phyloP scores from a whole-genome alignment of 2,888 invertebrate species.

The Synergus japonicus region DNA sequence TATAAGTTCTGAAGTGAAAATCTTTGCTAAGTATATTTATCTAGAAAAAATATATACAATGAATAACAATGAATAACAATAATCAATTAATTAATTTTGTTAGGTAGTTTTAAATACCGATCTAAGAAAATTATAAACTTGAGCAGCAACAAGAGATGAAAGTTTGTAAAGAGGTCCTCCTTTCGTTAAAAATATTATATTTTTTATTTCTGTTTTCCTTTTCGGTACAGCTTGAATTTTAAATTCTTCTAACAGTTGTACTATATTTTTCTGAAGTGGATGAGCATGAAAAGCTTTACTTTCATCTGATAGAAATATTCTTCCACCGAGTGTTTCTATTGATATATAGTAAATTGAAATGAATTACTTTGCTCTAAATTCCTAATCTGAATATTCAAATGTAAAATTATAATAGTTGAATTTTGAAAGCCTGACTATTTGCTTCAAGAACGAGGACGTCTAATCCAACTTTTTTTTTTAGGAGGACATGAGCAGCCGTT shows the following conservation, averaged over 20 bases:
- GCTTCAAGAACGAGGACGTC: constrained; percentile 63
- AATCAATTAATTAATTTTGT: neutral
- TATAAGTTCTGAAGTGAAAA: constrained; percentile 46
- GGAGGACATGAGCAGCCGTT: constrained; percentile 63
- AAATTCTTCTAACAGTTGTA: constrained; percentile 52
- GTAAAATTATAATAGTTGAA: neutral
- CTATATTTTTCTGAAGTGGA: constrained; percentile 57
- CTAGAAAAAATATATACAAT: constrained; percentile 43
- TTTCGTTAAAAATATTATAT: constrained; percentile 51
- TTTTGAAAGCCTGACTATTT: constrained; percentile 55
- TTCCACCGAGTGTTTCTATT: constrained; percentile 51
- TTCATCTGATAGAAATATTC: constrained; percentile 48
- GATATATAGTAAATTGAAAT: neutral
- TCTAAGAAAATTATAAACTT: constrained; percentile 63
- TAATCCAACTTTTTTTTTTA: constrained; percentile 56
- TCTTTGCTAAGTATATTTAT: constrained; percentile 52
- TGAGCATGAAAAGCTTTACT: constrained; percentile 58
- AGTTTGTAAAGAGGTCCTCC: constrained; percentile 45
- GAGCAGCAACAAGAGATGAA: constrained; percentile 55
- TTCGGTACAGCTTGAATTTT: constrained; percentile 47
- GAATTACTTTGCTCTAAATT: constrained; percentile 13
- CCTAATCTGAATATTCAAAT: constrained; percentile 10
- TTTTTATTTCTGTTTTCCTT: constrained; percentile 27
- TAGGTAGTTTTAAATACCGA: constrained; percentile 50
- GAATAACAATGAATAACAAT: neutral